Percentiles rank a stretch among this genome's conserved stretches.
Conservation (phyloP, 2,113 vertebrate species). For the Hippocampus barbouri region DNA sequence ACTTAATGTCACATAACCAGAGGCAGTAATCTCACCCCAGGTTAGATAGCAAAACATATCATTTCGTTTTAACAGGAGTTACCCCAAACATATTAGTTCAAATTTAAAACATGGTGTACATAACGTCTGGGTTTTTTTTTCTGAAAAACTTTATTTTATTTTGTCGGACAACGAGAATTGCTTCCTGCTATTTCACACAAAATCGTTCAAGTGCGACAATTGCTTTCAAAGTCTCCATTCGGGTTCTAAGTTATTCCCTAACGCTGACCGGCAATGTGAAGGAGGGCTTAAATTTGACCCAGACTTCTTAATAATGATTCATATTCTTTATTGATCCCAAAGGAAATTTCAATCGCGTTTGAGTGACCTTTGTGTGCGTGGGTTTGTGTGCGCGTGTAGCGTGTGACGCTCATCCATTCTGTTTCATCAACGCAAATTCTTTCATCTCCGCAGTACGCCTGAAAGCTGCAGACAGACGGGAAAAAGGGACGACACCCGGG, state of each 20-base stretch:
- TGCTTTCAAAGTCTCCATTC: background rate
- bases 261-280: background rate
- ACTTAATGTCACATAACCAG: background rate
- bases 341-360: background rate
- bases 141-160: background rate
- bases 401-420: conserved; percentile 27
- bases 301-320: background rate
- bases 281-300: background rate
- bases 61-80: background rate
- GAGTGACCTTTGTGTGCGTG: background rate
- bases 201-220: too few relatives aligned
- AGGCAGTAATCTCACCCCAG: background rate
- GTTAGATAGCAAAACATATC: background rate
- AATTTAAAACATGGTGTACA: background rate
- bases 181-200: too few relatives aligned
- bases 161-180: background rate
- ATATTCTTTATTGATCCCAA: background rate
- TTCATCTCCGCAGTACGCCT: conserved; percentile 50
- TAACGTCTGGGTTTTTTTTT: too few relatives aligned
- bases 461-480: conserved; percentile 36
- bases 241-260: background rate
- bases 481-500: conserved; percentile 38
- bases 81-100: background rate
- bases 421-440: conserved; percentile 48
- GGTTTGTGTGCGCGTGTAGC: background rate